These are phyloP conservation scores for Odocoileus virginianus DNA, from an alignment of 2,113 vertebrate species.

Conservation along the genomic window DNA sequence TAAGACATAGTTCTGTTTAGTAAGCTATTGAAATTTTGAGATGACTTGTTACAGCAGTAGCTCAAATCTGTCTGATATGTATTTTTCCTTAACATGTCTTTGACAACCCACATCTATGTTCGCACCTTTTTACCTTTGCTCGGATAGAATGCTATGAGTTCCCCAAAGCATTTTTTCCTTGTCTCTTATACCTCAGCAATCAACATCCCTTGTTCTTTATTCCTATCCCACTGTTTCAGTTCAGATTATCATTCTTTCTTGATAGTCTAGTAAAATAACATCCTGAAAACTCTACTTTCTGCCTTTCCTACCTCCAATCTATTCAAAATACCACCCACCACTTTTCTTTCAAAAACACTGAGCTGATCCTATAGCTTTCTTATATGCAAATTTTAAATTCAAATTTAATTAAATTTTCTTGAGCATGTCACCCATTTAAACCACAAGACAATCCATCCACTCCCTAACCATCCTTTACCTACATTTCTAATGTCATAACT, in stretches of 20 bases:
- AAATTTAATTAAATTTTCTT: neutral
- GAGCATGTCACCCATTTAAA: neutral
- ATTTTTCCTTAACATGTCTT: neutral
- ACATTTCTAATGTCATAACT: neutral
- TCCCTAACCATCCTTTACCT: neutral
- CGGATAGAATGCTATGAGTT: neutral
- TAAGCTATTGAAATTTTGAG: neutral
- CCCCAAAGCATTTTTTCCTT: neutral
- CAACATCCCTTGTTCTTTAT: neutral
- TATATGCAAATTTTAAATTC: neutral
- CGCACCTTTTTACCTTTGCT: neutral
- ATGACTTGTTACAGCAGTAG: neutral
- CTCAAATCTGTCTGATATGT: neutral
- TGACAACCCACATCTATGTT: neutral
- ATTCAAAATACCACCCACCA: accelerated
- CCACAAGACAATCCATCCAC: neutral
- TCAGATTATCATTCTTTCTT: neutral
- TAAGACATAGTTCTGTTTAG: neutral
- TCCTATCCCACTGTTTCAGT: neutral
- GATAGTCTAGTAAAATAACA: neutral
- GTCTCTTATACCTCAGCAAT: neutral
- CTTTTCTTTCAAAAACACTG: neutral
- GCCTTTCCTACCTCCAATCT: neutral
- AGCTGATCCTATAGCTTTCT: neutral
- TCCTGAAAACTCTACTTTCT: neutral